Percentiles rank a stretch among this genome's conserved stretches.
phyloP scores from a whole-genome alignment of 2,113 vertebrate species.

The Hipposideros armiger region DNA sequence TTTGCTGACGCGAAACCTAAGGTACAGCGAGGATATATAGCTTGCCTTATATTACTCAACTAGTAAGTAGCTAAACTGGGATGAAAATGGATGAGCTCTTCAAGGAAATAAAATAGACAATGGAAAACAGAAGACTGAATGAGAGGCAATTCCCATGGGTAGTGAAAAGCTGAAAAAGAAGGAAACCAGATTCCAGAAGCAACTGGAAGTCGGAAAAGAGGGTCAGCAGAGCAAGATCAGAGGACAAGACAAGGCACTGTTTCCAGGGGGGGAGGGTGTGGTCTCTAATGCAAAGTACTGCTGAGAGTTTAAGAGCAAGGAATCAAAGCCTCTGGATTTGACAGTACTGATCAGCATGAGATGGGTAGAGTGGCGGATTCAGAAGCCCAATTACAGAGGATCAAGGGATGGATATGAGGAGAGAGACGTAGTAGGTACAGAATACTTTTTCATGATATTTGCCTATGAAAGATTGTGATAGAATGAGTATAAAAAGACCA shows the following conservation, averaged over 20 bases:
- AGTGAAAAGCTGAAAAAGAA: background rate
- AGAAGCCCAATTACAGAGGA: background rate
- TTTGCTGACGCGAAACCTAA: constrained; percentile 17
- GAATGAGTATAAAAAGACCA: background rate
- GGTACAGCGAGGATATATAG: background rate
- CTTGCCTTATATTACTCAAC: background rate
- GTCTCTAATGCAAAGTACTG: too few species aligned
- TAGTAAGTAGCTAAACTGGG: background rate
- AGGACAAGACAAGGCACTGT: background rate
- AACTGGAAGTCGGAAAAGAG: background rate
- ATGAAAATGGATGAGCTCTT: background rate
- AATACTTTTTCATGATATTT: background rate
- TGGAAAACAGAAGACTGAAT: background rate
- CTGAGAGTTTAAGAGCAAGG: background rate
- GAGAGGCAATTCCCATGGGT: background rate
- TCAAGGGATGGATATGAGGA: background rate
- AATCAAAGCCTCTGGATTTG: background rate
- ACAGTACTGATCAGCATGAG: background rate
- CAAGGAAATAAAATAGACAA: background rate
- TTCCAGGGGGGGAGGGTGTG: background rate
- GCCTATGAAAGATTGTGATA: background rate
- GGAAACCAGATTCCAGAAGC: background rate
- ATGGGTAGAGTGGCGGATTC: background rate
- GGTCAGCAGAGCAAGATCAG: too few species aligned
- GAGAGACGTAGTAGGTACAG: background rate